phyloP scores from a whole-genome alignment of 2,113 vertebrate genomes.

The Vulpes lagopus region DNA sequence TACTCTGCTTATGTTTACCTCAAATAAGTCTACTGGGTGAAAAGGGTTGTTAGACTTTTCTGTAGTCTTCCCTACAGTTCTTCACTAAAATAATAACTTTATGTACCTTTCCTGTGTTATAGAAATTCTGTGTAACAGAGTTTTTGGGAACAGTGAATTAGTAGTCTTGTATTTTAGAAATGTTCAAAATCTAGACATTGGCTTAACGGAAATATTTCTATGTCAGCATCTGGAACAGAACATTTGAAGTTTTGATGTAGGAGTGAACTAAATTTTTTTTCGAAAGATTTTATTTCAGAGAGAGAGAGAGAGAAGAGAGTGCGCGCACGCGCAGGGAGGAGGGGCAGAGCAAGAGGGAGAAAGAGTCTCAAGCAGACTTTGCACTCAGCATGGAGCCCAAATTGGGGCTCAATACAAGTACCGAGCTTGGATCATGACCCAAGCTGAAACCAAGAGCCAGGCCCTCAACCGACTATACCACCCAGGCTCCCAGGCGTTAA shows the following conservation, averaged over 20 bases:
- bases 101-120: background rate
- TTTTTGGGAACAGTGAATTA: constrained; percentile 39
- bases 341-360: background rate
- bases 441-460: background rate
- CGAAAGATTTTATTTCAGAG: background rate
- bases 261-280: background rate
- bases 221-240: background rate
- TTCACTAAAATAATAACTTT: background rate
- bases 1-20: background rate
- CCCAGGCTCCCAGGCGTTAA: background rate
- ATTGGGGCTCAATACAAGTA: background rate
- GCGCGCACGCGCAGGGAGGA: background rate
- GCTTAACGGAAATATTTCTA: background rate
- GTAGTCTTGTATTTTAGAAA: background rate
- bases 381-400: background rate
- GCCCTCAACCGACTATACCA: background rate
- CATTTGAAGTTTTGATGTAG: background rate
- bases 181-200: constrained; percentile 23
- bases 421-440: background rate
- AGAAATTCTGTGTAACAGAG: background rate
- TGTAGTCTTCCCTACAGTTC: background rate
- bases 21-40: background rate
- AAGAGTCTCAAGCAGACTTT: background rate
- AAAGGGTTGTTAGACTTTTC: background rate
- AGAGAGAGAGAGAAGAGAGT: background rate